A percentile compares a stretch with the other conserved stretches of the same genome.
These are phyloP conservation scores for Rutpela maculata DNA, from an alignment of 2,888 invertebrate species.

Conservation along the genomic window DNA sequence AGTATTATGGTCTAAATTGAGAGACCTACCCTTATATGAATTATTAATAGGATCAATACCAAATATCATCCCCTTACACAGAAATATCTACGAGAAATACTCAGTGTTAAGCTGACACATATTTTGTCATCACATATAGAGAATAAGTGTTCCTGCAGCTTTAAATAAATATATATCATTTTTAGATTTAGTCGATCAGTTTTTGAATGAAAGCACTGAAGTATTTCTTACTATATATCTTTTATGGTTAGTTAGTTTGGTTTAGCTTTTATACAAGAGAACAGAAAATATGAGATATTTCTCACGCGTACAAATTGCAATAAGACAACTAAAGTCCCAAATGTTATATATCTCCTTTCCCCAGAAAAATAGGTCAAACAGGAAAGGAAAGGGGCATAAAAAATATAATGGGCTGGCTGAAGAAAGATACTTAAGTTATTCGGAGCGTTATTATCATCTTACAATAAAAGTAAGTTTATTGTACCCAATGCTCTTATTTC, in stretches of 20 bases:
- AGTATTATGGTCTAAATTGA: too few species aligned
- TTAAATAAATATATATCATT: too few species aligned
- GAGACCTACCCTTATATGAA: too few species aligned
- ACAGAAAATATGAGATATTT: background rate
- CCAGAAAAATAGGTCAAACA: background rate
- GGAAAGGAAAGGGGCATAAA: background rate
- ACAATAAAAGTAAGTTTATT: background rate
- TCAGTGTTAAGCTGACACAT: too few species aligned
- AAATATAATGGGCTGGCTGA: background rate
- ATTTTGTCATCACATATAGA: too few species aligned
- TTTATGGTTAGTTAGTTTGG: background rate
- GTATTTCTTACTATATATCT: background rate
- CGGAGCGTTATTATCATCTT: background rate
- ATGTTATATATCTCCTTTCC: background rate
- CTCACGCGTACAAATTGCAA: background rate
- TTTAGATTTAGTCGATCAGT: too few species aligned
- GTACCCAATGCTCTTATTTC: background rate
- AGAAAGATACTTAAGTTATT: background rate
- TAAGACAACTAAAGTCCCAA: background rate
- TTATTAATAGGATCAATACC: too few species aligned
- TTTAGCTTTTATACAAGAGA: background rate
- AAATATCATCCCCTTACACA: too few species aligned
- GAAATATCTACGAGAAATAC: too few species aligned
- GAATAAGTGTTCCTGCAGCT: too few species aligned
- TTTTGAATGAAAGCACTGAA: too few species aligned